phyloP scores from a whole-genome alignment of 2,888 invertebrate species.

The Melanchra persicariae region DNA sequence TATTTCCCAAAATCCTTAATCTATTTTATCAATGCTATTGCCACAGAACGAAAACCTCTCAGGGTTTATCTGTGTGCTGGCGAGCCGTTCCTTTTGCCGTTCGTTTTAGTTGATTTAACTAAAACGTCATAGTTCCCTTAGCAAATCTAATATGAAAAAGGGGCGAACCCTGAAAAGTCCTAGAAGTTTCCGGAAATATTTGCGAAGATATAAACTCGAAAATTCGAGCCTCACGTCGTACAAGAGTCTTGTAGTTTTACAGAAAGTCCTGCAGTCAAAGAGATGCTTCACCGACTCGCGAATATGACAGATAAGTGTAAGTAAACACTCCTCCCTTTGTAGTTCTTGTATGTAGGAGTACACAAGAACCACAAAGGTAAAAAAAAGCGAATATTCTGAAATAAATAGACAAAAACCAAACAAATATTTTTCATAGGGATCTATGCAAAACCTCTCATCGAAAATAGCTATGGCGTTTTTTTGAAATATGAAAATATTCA shows the following conservation, averaged over 20 bases:
- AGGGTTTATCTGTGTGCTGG: too few species aligned
- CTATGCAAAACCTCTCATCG: background rate
- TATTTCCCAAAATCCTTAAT: too few species aligned
- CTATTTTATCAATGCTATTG: too few species aligned
- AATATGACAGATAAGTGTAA: constrained; percentile 26
- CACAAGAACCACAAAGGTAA: constrained; percentile 1
- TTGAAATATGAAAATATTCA: background rate
- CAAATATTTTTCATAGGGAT: background rate
- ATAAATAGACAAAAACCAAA: constrained; percentile 10
- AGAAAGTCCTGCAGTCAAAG: constrained; percentile 45
- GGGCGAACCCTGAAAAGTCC: too few species aligned
- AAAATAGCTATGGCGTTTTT: background rate
- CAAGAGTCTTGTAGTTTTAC: constrained; percentile 30
- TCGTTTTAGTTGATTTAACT: too few species aligned
- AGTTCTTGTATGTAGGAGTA: too few species aligned
- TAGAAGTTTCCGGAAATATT: background rate
- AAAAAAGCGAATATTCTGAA: constrained; percentile 17
- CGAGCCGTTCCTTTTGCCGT: too few species aligned
- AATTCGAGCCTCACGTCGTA: background rate
- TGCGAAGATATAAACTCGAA: constrained; percentile 3
- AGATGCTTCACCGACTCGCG: constrained; percentile 12
- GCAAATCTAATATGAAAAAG: too few species aligned
- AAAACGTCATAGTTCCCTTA: too few species aligned
- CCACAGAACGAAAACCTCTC: too few species aligned
- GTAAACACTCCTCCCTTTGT: constrained; percentile 25